Evolutionary conservation across 2,888 invertebrate species (phyloP), one percentile per base, ranked within the genome.

Genomic region (Nomada ferruginata): DNA sequence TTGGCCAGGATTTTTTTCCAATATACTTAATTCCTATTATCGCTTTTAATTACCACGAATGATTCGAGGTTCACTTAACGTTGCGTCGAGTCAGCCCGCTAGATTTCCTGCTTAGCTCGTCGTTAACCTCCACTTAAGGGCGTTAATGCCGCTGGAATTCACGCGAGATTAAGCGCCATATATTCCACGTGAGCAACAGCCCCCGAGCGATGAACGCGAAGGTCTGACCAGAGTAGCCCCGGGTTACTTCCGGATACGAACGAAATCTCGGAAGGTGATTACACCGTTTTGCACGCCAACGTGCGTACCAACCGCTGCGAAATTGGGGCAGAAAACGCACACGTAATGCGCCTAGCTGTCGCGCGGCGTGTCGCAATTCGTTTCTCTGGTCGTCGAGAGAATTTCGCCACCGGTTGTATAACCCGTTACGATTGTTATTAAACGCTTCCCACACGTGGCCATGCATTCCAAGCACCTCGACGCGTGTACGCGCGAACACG

Each of bases 371-470:
- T 66, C 55, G 66, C 65, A 64, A 78, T 79, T 60, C 13, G 44
- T 68, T 74, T 64, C 52, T 5, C 1, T 23, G 26, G 61, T 55
- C 47, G 61, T 59, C 20, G 53, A 76, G 68, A 26, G 13, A 29
- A 73, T 76, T 74, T 71, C 64, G 70, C 44, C 66, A 55, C 50
- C 47, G 74, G 13, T 80, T 66, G 60, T 76, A n/a, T 59, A 84
- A 82, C 20, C 42, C 74, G 73, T 79, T 79, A 77, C 71, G 53
- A 77, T 78, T 68, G 82, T 80, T 79, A 78, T 78, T 85, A 73
- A 53, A 70, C 71, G 66, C 80, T 63, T 79, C 75, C 82, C 64
- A 81, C 80, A 64, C 84, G 60, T 55, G 20, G 23, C 68, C 74
- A 74, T 42, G 68, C 64, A 66, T 42, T 65, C 66, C 65, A 47